These are phyloP conservation scores for Polypterus senegalus DNA, from an alignment of 2,113 vertebrate species.

Conservation along the genomic window DNA sequence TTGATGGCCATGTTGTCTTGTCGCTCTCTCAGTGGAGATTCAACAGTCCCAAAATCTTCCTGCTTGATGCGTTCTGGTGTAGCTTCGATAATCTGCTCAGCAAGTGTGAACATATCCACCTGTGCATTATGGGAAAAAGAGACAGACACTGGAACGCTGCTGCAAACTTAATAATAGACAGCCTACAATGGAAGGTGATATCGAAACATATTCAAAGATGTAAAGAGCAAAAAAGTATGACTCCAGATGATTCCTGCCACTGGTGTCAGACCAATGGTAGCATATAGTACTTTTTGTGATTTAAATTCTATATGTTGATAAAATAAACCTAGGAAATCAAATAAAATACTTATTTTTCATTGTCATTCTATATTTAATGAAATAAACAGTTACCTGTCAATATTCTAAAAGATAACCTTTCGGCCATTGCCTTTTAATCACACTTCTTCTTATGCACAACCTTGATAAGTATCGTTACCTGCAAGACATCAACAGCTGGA, in stretches of 20 bases:
- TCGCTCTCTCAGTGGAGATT: constrained; percentile 54
- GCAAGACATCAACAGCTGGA: constrained; percentile 50
- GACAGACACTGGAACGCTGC: neutral
- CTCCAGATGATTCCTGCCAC: too few species aligned
- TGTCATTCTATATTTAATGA: neutral
- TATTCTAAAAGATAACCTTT: too few species aligned
- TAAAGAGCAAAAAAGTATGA: too few species aligned
- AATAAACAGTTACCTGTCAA: neutral
- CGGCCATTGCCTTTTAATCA: neutral
- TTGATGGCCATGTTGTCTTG: constrained; percentile 53
- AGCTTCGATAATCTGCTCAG: constrained; percentile 82
- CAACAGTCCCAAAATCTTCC: constrained; percentile 57
- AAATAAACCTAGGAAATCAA: too few species aligned
- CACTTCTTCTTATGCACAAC: neutral
- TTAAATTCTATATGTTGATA: too few species aligned
- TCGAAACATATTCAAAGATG: too few species aligned
- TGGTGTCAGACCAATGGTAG: too few species aligned
- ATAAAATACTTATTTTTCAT: too few species aligned
- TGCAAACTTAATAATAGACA: too few species aligned
- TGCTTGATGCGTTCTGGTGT: constrained; percentile 78
- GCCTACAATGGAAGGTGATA: too few species aligned
- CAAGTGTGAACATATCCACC: constrained; percentile 79
- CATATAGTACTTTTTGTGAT: too few species aligned
- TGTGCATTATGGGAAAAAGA: constrained; percentile 25
- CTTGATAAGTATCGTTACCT: constrained; percentile 35